These are phyloP conservation scores for Platerodrilus igneus DNA, from an alignment of 2,888 invertebrate genomes.

Conservation along the genomic window DNA sequence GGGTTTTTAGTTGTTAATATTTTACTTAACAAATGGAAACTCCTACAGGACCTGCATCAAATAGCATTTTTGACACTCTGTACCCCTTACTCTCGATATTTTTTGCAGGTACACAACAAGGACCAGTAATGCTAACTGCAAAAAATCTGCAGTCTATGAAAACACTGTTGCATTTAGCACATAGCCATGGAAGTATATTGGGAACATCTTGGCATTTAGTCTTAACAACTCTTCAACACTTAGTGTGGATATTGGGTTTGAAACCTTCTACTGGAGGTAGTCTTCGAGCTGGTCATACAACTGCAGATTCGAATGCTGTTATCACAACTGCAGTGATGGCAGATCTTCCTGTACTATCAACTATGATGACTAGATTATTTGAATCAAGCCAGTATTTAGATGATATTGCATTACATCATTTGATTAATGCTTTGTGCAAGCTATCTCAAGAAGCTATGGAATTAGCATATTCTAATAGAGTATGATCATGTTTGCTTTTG, in stretches of 20 bases:
- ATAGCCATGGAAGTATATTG: constrained; percentile 86
- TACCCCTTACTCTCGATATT: too few relatives aligned
- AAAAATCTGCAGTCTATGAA: constrained; percentile 97
- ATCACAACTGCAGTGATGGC: constrained; percentile 96
- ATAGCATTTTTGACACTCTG: too few relatives aligned
- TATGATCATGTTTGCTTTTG: constrained; percentile 48
- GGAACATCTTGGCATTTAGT: constrained; percentile 96
- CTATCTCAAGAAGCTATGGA: constrained; percentile 97
- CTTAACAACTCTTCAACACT: constrained; percentile 86
- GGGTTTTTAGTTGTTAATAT: too few relatives aligned
- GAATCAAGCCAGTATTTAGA: constrained; percentile 92
- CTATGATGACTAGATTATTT: constrained; percentile 88
- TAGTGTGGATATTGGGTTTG: constrained; percentile 93
- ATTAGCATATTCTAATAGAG: constrained; percentile 88
- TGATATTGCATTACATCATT: constrained; percentile 90
- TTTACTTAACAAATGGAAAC: too few relatives aligned
- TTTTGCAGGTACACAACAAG: constrained; percentile 67
- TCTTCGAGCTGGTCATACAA: constrained; percentile 76
- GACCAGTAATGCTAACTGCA: constrained; percentile 94
- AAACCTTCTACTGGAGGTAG: constrained; percentile 94
- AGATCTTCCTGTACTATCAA: constrained; percentile 84
- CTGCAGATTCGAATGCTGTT: constrained; percentile 76
- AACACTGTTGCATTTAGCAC: constrained; percentile 82
- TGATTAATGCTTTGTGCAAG: constrained; percentile 95
- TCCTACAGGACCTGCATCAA: too few relatives aligned